Evolutionary conservation across 2,797 vertebrate genomes (phyloP).

Genomic region (Hypotaenidia okinawae): DNA sequence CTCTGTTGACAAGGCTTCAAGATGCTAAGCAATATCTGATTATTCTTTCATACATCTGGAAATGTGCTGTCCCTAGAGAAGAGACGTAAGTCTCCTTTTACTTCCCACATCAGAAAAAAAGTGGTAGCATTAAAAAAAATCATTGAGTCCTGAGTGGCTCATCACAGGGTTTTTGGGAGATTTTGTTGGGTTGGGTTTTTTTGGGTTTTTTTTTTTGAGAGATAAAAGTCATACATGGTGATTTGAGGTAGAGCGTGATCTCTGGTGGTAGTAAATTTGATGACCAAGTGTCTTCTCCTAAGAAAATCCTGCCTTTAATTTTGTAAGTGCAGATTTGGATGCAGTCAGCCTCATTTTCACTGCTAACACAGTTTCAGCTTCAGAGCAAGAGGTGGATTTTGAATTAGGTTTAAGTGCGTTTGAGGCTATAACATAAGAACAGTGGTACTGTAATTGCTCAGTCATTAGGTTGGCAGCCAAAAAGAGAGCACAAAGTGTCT

Average conservation of each 20-base stretch:
- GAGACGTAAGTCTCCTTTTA: background rate
- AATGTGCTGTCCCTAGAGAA: background rate
- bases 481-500: slow-evolving; percentile 16
- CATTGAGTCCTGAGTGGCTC: background rate
- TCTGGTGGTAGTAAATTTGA: slow-evolving; percentile 10
- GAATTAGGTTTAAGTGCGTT: slow-evolving; percentile 47
- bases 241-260: slow-evolving; percentile 9
- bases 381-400: slow-evolving; percentile 51
- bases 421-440: slow-evolving; percentile 6
- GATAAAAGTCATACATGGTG: background rate
- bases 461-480: slow-evolving; percentile 19
- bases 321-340: slow-evolving; percentile 44
- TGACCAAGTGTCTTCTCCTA: background rate
- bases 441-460: background rate
- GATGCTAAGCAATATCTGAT: background rate
- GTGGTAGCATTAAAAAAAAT: background rate
- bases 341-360: background rate
- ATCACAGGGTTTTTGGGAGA: background rate
- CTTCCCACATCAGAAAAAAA: background rate
- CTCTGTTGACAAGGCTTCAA: slow-evolving; percentile 4
- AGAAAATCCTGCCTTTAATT: slow-evolving; percentile 35
- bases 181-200: too few relatives aligned
- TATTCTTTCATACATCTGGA: background rate
- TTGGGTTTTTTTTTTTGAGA: background rate
- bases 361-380: background rate